Evolutionary conservation across 23 tunicate species (phyloP), one percentile per base, ranked within the genome.

Genomic region (Styela clava): DNA sequence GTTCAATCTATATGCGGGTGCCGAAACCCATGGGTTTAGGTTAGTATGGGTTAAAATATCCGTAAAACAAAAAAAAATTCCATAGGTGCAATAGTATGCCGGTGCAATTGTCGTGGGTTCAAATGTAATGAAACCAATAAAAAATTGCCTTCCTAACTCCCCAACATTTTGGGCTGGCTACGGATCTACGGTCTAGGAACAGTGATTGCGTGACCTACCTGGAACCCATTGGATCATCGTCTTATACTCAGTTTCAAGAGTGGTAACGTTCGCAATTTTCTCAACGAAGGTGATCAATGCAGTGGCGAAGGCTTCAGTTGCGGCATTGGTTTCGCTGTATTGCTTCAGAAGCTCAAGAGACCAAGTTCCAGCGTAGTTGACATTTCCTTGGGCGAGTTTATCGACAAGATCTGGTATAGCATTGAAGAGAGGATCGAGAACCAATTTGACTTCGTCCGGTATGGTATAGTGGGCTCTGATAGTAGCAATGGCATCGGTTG

Each of bases 251-350:
- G 32, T 28, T 32, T 71, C 35, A 33, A 71, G 77, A 16, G 73
- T 16, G 56, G 56, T 44, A 3, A 32, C 77, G 2, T 26, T 26
- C 7, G 77, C 34, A n/a, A 26, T 30, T 35, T 71, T 31, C 29
- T 32, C 77, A 35, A 71, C 24, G 29, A 26, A 71, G 37, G 5
- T 71, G 7, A 22, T 32, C 7, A 71, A 16, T 16, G 77, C 77
- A 31, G 37, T 71, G 16, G 77, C 34, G 35, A 71, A 71, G 7
- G 77, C 77, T 71, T 71, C 24, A 3, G 77, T 71, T 5, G 77
- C 32, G 29, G 77, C 81, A 29, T 76, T 44, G 22, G 35, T 44
- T 29, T 76, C 81, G 31, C 81, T 76, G 3, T 33, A 76, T 0
- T 52, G 29, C 31, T 52, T 76, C 26, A 76, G 65, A 22, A 76